These are phyloP conservation scores for Meriones unguiculatus DNA, from an alignment of 2,113 vertebrate species.

Conservation along the genomic window DNA sequence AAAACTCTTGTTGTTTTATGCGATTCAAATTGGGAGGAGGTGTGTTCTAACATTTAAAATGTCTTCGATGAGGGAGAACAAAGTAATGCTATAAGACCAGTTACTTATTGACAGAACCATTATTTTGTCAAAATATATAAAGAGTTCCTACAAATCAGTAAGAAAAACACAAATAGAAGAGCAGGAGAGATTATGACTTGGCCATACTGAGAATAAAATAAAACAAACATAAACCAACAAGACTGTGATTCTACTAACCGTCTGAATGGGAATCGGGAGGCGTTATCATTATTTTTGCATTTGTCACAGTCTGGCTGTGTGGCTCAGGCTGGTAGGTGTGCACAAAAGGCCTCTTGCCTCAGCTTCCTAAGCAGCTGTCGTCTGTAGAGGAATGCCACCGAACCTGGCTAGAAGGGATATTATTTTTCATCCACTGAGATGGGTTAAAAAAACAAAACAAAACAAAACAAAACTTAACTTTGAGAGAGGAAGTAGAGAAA, in stretches of 20 bases:
- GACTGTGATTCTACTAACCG: neutral
- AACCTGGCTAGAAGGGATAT: neutral
- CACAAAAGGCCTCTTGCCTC: neutral
- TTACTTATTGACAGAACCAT: neutral
- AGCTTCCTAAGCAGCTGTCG: neutral
- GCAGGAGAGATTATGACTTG: neutral
- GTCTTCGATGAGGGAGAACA: neutral
- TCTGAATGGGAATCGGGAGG: constrained; percentile 6
- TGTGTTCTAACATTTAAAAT: constrained; percentile 17
- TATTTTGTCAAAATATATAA: constrained; percentile 27
- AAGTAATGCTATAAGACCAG: neutral
- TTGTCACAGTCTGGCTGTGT: neutral
- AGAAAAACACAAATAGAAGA: neutral
- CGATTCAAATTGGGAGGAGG: neutral
- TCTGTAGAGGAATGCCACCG: too few species aligned
- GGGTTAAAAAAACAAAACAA: neutral
- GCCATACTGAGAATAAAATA: neutral
- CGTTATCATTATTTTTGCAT: neutral
- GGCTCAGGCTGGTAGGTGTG: neutral
- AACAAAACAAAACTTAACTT: constrained; percentile 53
- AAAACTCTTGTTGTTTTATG: neutral
- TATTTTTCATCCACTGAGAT: neutral
- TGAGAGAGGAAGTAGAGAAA: constrained; percentile 14
- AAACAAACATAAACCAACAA: neutral
- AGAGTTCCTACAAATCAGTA: constrained; percentile 16